Conservation (phyloP, 2,797 vertebrate species). For the Sitta carolinensis region DNA sequence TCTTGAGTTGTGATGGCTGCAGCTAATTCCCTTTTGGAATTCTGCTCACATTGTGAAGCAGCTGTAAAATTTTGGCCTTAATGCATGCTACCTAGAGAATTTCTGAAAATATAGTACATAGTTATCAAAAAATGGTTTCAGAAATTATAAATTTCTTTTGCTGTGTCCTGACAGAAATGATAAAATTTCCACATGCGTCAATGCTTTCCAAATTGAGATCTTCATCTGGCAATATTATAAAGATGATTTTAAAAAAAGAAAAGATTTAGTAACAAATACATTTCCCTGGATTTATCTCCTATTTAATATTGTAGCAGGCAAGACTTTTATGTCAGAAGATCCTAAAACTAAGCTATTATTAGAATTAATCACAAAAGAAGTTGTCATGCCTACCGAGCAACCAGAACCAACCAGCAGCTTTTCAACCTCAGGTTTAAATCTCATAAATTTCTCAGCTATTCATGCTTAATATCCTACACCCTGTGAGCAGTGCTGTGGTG, state of each 20-base stretch:
- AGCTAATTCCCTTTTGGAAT: background rate
- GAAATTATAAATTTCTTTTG: background rate
- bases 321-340: constrained; percentile 9
- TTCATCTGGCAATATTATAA: constrained; percentile 22
- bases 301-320: constrained; percentile 35
- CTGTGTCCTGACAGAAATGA: background rate
- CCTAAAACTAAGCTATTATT: constrained; percentile 42
- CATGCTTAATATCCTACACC: background rate
- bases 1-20: background rate
- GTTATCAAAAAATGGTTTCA: background rate
- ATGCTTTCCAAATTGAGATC: constrained; percentile 3
- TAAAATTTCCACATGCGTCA: background rate
- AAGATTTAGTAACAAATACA: constrained; percentile 8
- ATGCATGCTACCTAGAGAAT: background rate
- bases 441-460: background rate
- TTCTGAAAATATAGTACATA: background rate
- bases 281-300: constrained; percentile 27
- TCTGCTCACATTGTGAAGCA: background rate
- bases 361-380: constrained; percentile 35
- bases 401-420: background rate
- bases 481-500: background rate
- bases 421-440: background rate
- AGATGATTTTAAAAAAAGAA: background rate
- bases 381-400: background rate
- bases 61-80: background rate